Evolutionary conservation across 2,797 vertebrate species (phyloP), one percentile per base, ranked within the genome.

Genomic region (Euphonia xanthogaster): DNA sequence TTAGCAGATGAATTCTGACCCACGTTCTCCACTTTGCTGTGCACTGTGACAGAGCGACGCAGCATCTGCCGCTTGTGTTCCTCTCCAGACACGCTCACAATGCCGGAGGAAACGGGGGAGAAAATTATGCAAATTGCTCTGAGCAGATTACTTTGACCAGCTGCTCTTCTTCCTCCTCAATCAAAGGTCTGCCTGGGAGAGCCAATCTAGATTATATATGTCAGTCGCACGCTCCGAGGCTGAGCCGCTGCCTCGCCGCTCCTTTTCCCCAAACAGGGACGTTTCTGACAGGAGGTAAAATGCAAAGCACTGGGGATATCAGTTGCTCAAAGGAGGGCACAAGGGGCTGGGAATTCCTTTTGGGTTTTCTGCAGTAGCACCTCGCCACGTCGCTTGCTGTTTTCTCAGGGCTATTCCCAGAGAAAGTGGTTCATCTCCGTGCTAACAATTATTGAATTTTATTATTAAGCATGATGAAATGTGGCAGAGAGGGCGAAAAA

Each of bases 1-100:
- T 98, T 96, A 96, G 95, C 92, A 97, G 98, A 98, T 98, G 98
- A 98, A 98, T 98, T 98, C 98, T 97, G 93, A 84, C 82, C 98
- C 98, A 98, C 94, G 97, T 95, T 96, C 96, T 96, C 94, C 91
- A 95, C 96, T 97, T 97, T 90, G 80, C 96, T 91, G 6, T 95
- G 66, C 70, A 57, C 94, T 91, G 87, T 87, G 93, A 93, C 95
- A 73, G 93, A 79, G 94, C 96, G 88, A 95, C 77, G 40, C 95
- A 92, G 97, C 98, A 98, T 98, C 98, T 98, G 98, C 96, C 80
- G 85, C 91, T 95, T 93, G 92, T 67, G 91, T 94, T 97, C 89
- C 92, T 94, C 95, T 94, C 95, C 97, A 97, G 97, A 93, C 97
- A 94, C 73, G 80, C 96, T 98, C 94, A 87, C 91, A 96, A 96